Conservation (phyloP, 1,140 invertebrate genomes). For the Ruditapes philippinarum region DNA sequence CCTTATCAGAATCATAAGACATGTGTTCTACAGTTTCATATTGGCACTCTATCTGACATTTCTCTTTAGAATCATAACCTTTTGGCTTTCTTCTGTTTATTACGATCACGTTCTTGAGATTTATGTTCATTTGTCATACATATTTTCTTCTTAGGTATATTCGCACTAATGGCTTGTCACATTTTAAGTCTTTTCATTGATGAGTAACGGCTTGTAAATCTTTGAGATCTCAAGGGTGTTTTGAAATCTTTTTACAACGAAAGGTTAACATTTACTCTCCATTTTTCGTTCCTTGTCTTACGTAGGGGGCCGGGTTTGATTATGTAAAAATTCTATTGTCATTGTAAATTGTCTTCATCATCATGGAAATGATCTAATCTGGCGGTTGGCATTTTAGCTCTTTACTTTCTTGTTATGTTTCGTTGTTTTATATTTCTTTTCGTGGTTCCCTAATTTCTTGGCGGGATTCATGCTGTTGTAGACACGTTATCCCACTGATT, state of each 20-base stretch:
- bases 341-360: not conserved
- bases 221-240: not conserved
- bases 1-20: not conserved
- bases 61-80: not conserved
- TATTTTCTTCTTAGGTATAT: not conserved
- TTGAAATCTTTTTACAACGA: not conserved
- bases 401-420: not conserved
- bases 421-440: not conserved
- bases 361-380: not conserved
- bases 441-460: constrained; percentile 1
- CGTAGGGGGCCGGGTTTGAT: not conserved
- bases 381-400: not conserved
- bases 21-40: not conserved
- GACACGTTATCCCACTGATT: constrained; percentile 38
- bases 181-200: not conserved
- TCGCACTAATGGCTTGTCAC: not conserved
- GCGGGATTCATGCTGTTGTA: constrained; percentile 2
- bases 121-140: not conserved
- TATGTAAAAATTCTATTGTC: not conserved
- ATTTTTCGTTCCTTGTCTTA: constrained; percentile 36
- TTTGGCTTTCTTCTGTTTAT: not conserved
- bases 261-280: not conserved
- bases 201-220: not conserved
- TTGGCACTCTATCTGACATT: not conserved
- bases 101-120: not conserved